Base-by-base conservation (phyloP, 2,888 invertebrate species). In the Standfussiana lucernea region DNA sequence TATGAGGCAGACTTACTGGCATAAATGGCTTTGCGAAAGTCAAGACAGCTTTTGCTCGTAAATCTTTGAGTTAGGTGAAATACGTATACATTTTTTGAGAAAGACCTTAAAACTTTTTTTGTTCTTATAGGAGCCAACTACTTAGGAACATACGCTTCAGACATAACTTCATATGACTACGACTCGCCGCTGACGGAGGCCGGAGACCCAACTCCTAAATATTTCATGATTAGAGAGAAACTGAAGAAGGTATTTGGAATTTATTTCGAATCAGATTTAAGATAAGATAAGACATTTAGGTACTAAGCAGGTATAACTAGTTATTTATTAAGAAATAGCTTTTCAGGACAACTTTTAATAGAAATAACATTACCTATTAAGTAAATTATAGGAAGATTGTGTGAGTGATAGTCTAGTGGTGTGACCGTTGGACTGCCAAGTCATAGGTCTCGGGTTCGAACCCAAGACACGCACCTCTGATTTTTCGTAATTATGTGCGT, bases 81-180 rank as follows among this genome's bases (percentile, higher is more conserved):
- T 64, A n/a, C 18, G 59, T 18, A 61, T 28, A 56, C 28, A 28
- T 61, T 10, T 61, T 61, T 61, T 61, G 32, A 32, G 32, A 32
- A 32, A 32, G 21, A 18, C 21, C 10, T 32, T 18, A 18, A 56
- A 0, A 15, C 28, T 37, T 10, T 6, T 42, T 35, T 32, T 42
- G 13, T 42, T 59, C 50, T 59, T 59, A 13, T 86, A 97, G 97
- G 97, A 78, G 96, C 97, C 10, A 97, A 97, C 86, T 96, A 94
- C 68, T 93, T 87, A 0, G 94, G 93, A 1, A 89, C 88, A 11
- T 98, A 97, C 89, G 94, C 95, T 77, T 97, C 98, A 1, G 98
- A 98, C 90, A 97, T 98, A 67, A 99, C 99, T 5, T 98, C 98
- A 6, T 99, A 99, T 90, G 99, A 99, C 93, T 99, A 99, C 91